Base-by-base conservation (phyloP, 2,888 invertebrate species). In the Sphaeridia pumilis region DNA sequence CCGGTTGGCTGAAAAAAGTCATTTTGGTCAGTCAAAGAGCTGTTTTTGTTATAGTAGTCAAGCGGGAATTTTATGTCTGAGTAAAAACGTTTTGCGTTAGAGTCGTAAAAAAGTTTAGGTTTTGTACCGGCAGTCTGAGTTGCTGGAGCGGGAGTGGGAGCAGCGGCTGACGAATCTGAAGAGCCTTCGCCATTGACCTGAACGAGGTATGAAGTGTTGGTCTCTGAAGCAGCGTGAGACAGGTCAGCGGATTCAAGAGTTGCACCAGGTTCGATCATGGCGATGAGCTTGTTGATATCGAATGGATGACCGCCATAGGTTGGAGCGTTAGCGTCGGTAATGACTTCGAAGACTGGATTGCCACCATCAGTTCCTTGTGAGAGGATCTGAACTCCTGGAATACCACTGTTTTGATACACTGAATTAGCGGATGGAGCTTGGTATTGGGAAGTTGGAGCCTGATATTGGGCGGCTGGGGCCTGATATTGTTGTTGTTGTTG, bases 201-300 rank as follows among this genome's bases (percentile, higher is more conserved):
- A 21, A 31, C 49, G 10, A 41, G 43, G 42, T 54, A 59, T 12
- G 48, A 44, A 10, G 49, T 46, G 22, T 56, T 55, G n/a, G 54
- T 52, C 21, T 58, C 58, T 10, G 55, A 54, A 17, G 58, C 43
- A 22, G 53, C 53, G 10, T 58, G 55, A 5, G 57, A 52, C 10
- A 58, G 38, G 27, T 58, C 52, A 1, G 58, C 56, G 4, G 52
- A 41, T 10, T 52, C 45, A 10, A 60, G 26, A 45, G 56, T 49
- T 38, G 60, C 60, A 17, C 61, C 62, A 3, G 62, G 62, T 49
- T 63, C 62, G 49, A 63, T 63, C 62, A 63, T 63, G 3, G 60
- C 54, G n/a, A 63, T 60, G 10, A 63, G 49, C 42, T 59, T 57
- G 55, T 55, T 63, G 17, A 63, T 52, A 31, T 61, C 64, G 25